Conservation (phyloP, 1,140 invertebrate species). For the Branchinecta lynchi region DNA sequence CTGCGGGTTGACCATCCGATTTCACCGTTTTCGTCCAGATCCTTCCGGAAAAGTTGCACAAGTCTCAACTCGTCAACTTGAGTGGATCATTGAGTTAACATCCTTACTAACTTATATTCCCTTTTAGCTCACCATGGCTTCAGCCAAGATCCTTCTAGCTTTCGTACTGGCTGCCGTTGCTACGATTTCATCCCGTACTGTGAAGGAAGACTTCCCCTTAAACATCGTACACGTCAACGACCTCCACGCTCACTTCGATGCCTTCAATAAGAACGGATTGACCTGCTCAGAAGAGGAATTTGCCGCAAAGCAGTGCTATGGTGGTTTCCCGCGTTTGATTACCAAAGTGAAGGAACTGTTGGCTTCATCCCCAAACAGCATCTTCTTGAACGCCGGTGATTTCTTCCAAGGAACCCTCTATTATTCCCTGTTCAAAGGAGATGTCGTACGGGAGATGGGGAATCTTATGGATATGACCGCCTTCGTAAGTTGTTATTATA, state of each 20-base stretch:
- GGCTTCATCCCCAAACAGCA: constrained; percentile 40
- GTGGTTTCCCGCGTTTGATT: constrained; percentile 61
- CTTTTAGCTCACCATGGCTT: too few species aligned
- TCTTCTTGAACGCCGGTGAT: constrained; percentile 73
- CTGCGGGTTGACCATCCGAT: too few species aligned
- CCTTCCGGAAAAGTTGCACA: too few species aligned
- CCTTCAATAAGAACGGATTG: constrained; percentile 48
- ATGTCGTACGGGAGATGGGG: not conserved
- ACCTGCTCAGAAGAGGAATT: constrained; percentile 38
- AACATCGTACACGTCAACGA: constrained; percentile 77
- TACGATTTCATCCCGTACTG: too few species aligned
- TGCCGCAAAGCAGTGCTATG: constrained; percentile 45
- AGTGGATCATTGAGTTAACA: too few species aligned
- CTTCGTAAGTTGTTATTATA: not conserved
- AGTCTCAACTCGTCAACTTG: too few species aligned
- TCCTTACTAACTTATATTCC: too few species aligned
- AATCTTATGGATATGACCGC: constrained; percentile 1
- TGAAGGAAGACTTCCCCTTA: constrained; percentile 37
- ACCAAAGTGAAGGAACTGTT: constrained; percentile 43
- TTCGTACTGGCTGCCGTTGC: too few species aligned
- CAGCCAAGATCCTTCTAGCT: too few species aligned
- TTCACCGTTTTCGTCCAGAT: too few species aligned
- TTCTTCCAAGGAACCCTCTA: constrained; percentile 60
- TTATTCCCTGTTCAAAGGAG: constrained; percentile 9
- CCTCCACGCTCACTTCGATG: constrained; percentile 67